Evolutionary conservation across 2,113 vertebrate species (phyloP), one percentile per base, ranked within the genome.

Genomic region (Pteropus alecto): DNA sequence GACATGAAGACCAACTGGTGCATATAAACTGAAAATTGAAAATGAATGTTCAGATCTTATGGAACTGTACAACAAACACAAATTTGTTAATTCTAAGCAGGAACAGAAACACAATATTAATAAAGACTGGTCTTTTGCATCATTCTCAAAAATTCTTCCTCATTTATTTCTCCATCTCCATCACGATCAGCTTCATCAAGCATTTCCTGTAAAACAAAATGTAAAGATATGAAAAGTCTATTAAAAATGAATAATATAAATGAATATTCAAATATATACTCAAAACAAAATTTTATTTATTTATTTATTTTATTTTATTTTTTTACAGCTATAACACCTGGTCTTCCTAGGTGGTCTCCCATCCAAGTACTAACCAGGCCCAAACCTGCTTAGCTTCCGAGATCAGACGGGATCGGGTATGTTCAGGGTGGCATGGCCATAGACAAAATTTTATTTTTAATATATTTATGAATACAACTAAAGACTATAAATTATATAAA

Each of bases 81-180:
- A 85, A 61, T 51, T 12, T 73, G 15, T 61, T 68, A 78, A 54
- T 41, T 43, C 90, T 63, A 3, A 94, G 54, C 91, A 95, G 95
- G 78, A 97, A 96, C 12, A 13, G 70, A 46, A 95, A 1, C 60
- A 35, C 24, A 61, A 41, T 78, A 92, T 71, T 98, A 99, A 98
- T 99, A 99, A 61, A 99, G 98, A 92, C 98, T 99, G 11, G 99
- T 99, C 98, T 99, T 99, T 98, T 99, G 99, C 99, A 99, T 99
- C 94, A 99, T 99, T 98, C 98, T 98, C 96, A 99, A 97, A 97
- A 99, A 99, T 93, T 99, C 99, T 98, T 99, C 98, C 98, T 99
- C 99, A 21, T 98, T 99, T 38, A 99, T 99, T 98, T 99, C 99
- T 21, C 99, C 99, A 79, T 99, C 99, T 38, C 99, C 99, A 54